phyloP scores from a whole-genome alignment of 2,888 invertebrate genomes.

The Auanema freiburgensis region DNA sequence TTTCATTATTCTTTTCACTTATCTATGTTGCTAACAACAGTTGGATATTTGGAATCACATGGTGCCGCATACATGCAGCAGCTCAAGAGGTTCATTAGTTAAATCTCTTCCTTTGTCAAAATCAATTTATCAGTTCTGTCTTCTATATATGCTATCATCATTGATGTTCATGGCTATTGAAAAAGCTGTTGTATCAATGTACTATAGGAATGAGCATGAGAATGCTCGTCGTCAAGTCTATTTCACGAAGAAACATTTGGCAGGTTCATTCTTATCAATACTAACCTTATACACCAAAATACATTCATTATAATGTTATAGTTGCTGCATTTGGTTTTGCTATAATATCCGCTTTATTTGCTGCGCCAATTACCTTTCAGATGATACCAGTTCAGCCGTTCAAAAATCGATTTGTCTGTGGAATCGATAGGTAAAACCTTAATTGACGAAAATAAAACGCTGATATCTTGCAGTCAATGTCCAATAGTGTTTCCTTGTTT shows the following conservation, averaged over 20 bases:
- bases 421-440: constrained; percentile 47
- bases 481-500: constrained; percentile 55
- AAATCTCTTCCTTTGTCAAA: background rate
- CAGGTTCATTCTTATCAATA: no score
- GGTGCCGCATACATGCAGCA: constrained; percentile 55
- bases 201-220: no score
- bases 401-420: constrained; percentile 57
- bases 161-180: constrained; percentile 56
- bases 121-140: constrained; percentile 44
- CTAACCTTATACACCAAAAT: background rate
- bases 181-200: constrained; percentile 32
- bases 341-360: constrained; percentile 27
- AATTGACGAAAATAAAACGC: background rate
- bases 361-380: constrained; percentile 28
- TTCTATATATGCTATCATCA: constrained; percentile 50
- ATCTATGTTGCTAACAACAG: constrained; percentile 53
- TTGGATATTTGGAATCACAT: constrained; percentile 49
- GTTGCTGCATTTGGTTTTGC: constrained; percentile 15
- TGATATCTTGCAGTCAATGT: constrained; percentile 41
- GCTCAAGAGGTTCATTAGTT: constrained; percentile 47
- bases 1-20: constrained; percentile 50
- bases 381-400: constrained; percentile 53
- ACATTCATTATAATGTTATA: constrained; percentile 5
- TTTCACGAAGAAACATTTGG: background rate
- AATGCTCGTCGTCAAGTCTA: background rate